Conservation (phyloP, 2,113 vertebrate genomes). For the Athene cunicularia region DNA sequence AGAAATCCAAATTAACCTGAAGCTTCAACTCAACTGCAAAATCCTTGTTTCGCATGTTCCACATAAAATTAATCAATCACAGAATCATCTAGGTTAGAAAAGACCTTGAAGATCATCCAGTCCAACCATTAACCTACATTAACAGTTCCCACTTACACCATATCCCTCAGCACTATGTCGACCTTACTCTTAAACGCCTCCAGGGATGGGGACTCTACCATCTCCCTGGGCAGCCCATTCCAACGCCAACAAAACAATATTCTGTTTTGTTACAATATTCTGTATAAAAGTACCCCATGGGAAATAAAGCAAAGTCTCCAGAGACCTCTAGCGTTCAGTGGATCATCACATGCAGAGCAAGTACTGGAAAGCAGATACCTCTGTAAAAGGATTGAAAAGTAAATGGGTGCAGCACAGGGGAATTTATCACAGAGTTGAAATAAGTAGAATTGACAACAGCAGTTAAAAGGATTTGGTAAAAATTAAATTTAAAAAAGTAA, state of each 20-base stretch:
- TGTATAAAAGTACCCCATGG: not conserved
- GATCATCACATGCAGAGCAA: not conserved
- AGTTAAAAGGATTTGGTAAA: not conserved
- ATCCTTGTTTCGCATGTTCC: not conserved
- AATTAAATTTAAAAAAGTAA: not conserved
- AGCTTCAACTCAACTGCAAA: not conserved
- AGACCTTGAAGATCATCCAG: too few species aligned
- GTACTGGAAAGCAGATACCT: not conserved
- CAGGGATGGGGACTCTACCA: too few species aligned
- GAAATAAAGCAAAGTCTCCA: slow-evolving; percentile 28
- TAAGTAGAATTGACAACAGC: not conserved
- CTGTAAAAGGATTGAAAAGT: not conserved
- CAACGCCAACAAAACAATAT: not conserved
- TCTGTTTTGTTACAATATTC: not conserved
- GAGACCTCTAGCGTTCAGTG: slow-evolving; percentile 62
- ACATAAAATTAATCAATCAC: not conserved
- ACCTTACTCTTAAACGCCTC: too few species aligned
- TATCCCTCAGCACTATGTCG: too few species aligned
- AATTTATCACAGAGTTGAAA: not conserved
- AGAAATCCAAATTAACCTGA: not conserved
- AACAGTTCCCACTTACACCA: too few species aligned
- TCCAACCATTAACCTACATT: too few species aligned
- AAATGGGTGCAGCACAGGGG: not conserved
- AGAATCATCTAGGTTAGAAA: too few species aligned
- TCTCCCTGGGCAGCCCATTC: too few species aligned